Evolutionary conservation across 2,888 invertebrate genomes (phyloP), one percentile per base, ranked within the genome.

Genomic region (Calliphora vomitoria): DNA sequence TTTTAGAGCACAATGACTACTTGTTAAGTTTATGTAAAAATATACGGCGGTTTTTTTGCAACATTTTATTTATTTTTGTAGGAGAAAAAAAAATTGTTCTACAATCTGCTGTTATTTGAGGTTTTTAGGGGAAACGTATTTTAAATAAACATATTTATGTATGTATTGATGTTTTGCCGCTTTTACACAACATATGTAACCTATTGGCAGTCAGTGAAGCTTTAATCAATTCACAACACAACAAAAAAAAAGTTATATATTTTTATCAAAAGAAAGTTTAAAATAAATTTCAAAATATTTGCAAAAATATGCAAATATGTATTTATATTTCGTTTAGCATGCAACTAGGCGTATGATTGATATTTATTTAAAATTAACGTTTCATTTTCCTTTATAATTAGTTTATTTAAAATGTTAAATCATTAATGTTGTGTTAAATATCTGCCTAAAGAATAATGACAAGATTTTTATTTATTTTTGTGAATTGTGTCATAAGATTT

Each of bases 111-210:
- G 18, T 35, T 76, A 44, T 76, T 71, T 79, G 44, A 41, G 44
- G 25, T 44, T 18, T 74, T 71, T 76, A 8, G n/a, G 60, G 38
- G 35, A n/a, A 78, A 60, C 68, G n/a, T n/a, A n/a, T n/a, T n/a
- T n/a, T 78, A 86, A 79, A 83, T 69, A 86, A 71, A 64, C 53
- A 75, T 66, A n/a, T n/a, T n/a, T n/a, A n/a, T n/a, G n/a, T n/a
- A 31, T 64, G 44, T 74, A 44, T 55, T 82, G 8, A 18, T 79
- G 50, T 47, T 11, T 44, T 58, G 58, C 13, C 31, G 18, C 20
- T 80, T 72, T 44, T 20, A 68, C 38, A n/a, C 41, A 31, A 64
- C 35, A 81, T 47, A 78, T 68, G 81, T 47, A 25, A 0, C 11
- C 1, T 15, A 74, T 74, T 79, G 78, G 55, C 82, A 87, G 60